Percentiles rank a stretch among this genome's conserved stretches.
These are phyloP conservation scores for Drosophila parvula DNA, from an alignment of 1,140 invertebrate genomes.

Conservation along the genomic window DNA sequence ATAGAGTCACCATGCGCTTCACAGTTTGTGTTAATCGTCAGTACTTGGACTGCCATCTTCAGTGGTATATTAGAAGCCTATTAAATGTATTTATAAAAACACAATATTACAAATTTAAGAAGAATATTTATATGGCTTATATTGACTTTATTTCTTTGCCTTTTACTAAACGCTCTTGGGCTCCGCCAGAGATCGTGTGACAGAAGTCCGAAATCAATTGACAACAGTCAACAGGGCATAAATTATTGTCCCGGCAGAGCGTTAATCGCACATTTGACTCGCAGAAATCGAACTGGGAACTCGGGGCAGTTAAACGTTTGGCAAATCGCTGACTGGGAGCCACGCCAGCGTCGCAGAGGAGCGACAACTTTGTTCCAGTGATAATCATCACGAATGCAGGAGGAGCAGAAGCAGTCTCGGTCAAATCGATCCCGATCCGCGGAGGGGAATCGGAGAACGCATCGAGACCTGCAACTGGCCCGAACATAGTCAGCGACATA, in stretches of 20 bases:
- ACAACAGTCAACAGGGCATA: constrained; percentile 60
- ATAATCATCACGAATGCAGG: constrained; percentile 73
- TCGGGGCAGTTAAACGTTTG: constrained; percentile 68
- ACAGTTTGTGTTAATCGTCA: no score
- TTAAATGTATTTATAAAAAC: not conserved
- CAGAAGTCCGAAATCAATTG: constrained; percentile 63
- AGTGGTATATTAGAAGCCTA: no score
- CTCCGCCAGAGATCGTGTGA: constrained; percentile 48
- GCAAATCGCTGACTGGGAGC: constrained; percentile 66
- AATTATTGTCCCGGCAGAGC: constrained; percentile 65
- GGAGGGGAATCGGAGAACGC: constrained; percentile 22
- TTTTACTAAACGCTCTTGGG: not conserved
- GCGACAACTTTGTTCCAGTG: constrained; percentile 66
- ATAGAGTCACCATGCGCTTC: no score
- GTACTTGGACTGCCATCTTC: no score
- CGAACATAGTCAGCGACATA: constrained; percentile 79
- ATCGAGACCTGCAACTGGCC: constrained; percentile 71
- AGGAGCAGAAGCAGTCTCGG: constrained; percentile 40
- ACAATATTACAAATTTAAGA: not conserved
- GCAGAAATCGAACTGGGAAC: constrained; percentile 37
- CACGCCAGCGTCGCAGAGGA: constrained; percentile 22
- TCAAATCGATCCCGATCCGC: constrained; percentile 32
- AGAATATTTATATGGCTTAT: not conserved
- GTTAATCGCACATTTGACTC: constrained; percentile 77
- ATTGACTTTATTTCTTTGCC: not conserved